These are phyloP conservation scores for Zele albiditarsus DNA, from an alignment of 2,888 invertebrate species.

Conservation along the genomic window DNA sequence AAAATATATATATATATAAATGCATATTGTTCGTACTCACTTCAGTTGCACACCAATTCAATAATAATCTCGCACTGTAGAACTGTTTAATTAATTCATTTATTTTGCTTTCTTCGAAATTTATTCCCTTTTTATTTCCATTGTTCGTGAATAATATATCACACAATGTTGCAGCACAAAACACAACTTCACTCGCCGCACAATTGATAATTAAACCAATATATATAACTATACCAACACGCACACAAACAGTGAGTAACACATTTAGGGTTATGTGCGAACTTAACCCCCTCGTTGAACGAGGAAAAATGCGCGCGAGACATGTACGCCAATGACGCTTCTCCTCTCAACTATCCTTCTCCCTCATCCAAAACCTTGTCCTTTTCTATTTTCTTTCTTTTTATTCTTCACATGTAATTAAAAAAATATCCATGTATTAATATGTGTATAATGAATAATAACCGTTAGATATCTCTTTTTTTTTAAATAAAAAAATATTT, in stretches of 20 bases:
- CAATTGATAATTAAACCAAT: conserved; percentile 7
- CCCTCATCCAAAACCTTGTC: no score
- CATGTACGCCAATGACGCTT: conserved; percentile 4
- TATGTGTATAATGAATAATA: neutral
- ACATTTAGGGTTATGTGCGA: conserved; percentile 19
- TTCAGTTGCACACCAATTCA: no score
- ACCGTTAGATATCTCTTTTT: neutral
- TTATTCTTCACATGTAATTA: neutral
- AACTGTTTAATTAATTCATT: no score
- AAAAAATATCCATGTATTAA: neutral
- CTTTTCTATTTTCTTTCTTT: neutral
- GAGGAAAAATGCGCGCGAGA: conserved; percentile 24
- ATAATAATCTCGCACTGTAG: no score
- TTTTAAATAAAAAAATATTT: neutral
- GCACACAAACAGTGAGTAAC: neutral
- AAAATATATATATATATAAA: no score
- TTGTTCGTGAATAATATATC: neutral
- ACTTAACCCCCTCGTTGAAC: conserved; percentile 19
- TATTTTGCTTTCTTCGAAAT: neutral
- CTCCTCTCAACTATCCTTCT: neutral
- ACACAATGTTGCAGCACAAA: neutral
- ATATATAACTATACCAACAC: neutral
- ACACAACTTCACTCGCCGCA: neutral
- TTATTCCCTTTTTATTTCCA: conserved; percentile 5
- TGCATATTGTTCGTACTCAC: no score